Conservation (phyloP, 2,113 vertebrate species). For the Pungitius pungitius region DNA sequence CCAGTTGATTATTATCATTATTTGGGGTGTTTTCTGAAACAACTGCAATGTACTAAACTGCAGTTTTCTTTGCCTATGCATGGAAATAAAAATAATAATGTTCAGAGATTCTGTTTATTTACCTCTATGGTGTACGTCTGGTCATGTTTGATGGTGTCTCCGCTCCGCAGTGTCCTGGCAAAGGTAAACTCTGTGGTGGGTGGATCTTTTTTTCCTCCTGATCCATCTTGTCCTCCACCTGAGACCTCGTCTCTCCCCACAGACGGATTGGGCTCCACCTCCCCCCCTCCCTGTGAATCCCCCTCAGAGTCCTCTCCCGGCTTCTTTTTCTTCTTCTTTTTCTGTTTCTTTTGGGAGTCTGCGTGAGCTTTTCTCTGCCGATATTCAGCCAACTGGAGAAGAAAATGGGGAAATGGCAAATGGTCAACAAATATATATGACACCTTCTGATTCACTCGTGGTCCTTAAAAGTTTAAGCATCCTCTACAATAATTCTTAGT, state of each 20-base stretch:
- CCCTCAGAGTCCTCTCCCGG: constrained; percentile 77
- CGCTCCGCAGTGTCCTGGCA: constrained; percentile 81
- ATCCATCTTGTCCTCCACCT: constrained; percentile 66
- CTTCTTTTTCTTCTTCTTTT: constrained; percentile 87
- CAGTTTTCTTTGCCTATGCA: too few relatives aligned
- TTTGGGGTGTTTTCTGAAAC: too few relatives aligned
- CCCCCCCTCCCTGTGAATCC: constrained; percentile 55
- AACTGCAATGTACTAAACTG: too few relatives aligned
- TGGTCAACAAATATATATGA: neutral
- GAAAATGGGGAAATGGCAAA: neutral
- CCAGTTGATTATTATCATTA: too few relatives aligned
- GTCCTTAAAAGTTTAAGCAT: neutral
- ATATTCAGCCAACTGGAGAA: constrained; percentile 91
- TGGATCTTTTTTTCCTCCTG: constrained; percentile 64
- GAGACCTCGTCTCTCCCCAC: constrained; percentile 70
- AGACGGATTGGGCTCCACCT: constrained; percentile 70
- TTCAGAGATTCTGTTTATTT: constrained; percentile 6
- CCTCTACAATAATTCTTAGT: neutral
- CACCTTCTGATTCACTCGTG: neutral
- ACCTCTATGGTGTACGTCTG: constrained; percentile 90
- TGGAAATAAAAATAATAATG: neutral
- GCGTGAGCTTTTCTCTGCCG: constrained; percentile 91
- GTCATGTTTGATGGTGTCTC: constrained; percentile 83
- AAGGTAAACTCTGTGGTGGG: constrained; percentile 80
- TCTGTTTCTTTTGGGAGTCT: constrained; percentile 90